phyloP scores from a whole-genome alignment of 2,888 invertebrate genomes.

The Tholera decimalis region DNA sequence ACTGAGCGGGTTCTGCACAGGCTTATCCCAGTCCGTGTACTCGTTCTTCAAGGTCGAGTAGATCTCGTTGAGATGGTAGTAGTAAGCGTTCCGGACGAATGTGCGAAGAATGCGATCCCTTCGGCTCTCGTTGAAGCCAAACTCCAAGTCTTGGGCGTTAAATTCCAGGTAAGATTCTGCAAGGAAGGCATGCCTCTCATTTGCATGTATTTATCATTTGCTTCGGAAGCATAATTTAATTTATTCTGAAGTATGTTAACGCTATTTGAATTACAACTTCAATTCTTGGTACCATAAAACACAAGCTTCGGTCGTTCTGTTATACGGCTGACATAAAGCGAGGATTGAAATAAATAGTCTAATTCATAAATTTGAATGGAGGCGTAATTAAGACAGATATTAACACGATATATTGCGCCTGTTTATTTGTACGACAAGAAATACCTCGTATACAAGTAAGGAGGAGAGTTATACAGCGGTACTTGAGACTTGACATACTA shows the following conservation, averaged over 20 bases:
- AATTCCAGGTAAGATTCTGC: conserved; percentile 96
- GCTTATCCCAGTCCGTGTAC: conserved; percentile 98
- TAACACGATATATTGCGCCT: conserved; percentile 43
- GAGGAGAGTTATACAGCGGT: conserved; percentile 12
- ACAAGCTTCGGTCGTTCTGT: conserved; percentile 27
- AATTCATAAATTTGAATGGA: conserved; percentile 68
- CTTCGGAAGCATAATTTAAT: conserved; percentile 62
- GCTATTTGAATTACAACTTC: conserved; percentile 59
- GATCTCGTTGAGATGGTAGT: conserved; percentile 98
- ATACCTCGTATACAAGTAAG: conserved; percentile 37
- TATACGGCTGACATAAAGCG: conserved; percentile 54
- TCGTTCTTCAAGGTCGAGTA: conserved; percentile 98
- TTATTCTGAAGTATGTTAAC: conserved; percentile 61
- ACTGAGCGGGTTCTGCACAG: conserved; percentile 96
- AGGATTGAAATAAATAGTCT: conserved; percentile 66
- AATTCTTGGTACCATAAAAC: conserved; percentile 45
- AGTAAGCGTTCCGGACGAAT: conserved; percentile 98
- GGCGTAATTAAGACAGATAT: conserved; percentile 66
- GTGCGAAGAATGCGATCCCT: conserved; percentile 97
- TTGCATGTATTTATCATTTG: conserved; percentile 79
- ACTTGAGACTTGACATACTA: conserved; percentile 23
- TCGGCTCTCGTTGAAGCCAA: conserved; percentile 97
- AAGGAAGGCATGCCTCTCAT: conserved; percentile 80
- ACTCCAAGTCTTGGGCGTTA: conserved; percentile 96
- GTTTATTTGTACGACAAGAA: conserved; percentile 49